Conservation (phyloP, 1,140 invertebrate species). For the Drosophila fuyamai region DNA sequence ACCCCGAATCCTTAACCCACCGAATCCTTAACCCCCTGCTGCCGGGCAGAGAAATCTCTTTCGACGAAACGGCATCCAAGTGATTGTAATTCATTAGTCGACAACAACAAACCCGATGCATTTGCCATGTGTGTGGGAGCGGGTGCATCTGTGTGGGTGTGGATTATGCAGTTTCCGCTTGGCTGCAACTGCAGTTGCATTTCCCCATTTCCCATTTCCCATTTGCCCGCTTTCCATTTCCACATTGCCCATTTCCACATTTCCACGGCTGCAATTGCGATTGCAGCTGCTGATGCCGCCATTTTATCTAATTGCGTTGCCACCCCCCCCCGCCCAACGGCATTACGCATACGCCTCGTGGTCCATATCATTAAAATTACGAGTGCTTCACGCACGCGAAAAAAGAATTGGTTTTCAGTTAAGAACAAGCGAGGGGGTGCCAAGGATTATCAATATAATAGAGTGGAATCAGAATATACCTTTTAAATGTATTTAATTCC, state of each 20-base stretch:
- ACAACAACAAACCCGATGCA: slow-evolving; percentile 73
- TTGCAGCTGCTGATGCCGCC: slow-evolving; percentile 59
- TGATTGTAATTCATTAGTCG: slow-evolving; percentile 82
- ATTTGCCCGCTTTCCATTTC: background rate
- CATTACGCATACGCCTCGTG: slow-evolving; percentile 71
- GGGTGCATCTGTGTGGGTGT: slow-evolving; percentile 37
- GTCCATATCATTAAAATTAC: slow-evolving; percentile 79
- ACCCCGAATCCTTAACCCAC: background rate
- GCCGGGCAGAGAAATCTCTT: slow-evolving; percentile 38
- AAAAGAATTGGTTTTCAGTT: slow-evolving; percentile 1
- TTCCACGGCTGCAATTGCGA: slow-evolving; percentile 22
- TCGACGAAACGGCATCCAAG: slow-evolving; percentile 56
- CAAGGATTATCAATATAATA: background rate
- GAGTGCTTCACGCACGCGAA: slow-evolving; percentile 31
- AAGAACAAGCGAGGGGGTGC: slow-evolving; percentile 1
- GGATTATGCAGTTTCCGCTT: slow-evolving; percentile 81
- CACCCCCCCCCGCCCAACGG: slow-evolving; percentile 9
- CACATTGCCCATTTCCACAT: background rate
- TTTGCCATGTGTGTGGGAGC: slow-evolving; percentile 33
- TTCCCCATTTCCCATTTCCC: slow-evolving; percentile 6
- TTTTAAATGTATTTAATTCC: background rate
- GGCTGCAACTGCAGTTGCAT: slow-evolving; percentile 68
- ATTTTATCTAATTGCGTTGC: slow-evolving; percentile 78
- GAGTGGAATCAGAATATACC: background rate
- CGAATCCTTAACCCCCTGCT: slow-evolving; percentile 1